These are phyloP conservation scores for Stomatorhinus ivindoensis DNA, from an alignment of 2,113 vertebrate species.

Conservation along the genomic window DNA sequence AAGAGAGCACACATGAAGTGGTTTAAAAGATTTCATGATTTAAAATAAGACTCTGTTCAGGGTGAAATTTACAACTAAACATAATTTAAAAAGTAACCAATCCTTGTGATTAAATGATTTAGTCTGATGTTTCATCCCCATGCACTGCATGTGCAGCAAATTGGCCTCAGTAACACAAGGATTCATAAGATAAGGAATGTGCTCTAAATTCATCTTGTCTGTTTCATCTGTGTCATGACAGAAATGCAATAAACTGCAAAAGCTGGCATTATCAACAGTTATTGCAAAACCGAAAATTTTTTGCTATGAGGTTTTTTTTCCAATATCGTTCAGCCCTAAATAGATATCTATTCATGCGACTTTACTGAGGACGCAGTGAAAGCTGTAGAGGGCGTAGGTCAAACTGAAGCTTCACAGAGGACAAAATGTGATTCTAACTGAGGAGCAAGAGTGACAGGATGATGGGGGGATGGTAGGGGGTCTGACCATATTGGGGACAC, in stretches of 20 bases:
- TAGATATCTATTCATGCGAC: background rate
- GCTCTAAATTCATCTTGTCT: background rate
- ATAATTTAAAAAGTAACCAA: background rate
- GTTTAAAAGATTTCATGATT: background rate
- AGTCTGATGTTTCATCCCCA: background rate
- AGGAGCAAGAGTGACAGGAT: background rate
- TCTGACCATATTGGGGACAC: too few species aligned
- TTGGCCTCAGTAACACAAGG: background rate
- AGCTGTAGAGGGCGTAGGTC: background rate
- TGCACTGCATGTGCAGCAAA: background rate
- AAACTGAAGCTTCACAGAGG: background rate
- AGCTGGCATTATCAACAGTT: background rate
- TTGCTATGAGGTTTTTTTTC: background rate
- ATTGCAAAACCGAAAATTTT: background rate
- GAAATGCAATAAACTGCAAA: background rate
- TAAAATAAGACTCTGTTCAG: background rate
- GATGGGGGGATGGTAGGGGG: too few species aligned
- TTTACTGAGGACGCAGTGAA: background rate
- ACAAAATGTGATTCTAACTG: background rate
- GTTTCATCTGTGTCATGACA: background rate
- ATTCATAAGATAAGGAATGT: background rate
- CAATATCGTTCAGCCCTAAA: background rate
- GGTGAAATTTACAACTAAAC: background rate
- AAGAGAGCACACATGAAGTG: background rate
- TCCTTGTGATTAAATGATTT: background rate